phyloP scores from a whole-genome alignment of 92 coral and sea anemone genomes.

The Phenganax subtilis region DNA sequence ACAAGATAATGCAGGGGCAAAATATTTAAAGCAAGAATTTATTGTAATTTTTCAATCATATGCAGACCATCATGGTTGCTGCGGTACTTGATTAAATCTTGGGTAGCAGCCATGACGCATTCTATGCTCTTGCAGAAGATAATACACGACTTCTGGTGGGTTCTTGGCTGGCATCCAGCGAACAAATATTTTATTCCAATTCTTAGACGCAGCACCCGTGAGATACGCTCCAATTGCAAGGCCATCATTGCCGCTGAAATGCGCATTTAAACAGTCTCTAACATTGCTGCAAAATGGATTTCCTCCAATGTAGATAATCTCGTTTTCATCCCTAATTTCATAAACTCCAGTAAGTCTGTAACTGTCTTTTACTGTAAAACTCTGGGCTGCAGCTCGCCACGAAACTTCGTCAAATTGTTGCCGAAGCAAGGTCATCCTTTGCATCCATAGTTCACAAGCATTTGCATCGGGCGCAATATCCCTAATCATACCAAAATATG shows the following conservation, averaged over 20 bases:
- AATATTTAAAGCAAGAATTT: not conserved
- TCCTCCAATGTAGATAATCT: constrained; percentile 91
- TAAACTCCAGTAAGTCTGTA: constrained; percentile 89
- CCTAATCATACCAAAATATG: not conserved
- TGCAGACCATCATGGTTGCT: not conserved
- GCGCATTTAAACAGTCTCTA: constrained; percentile 96
- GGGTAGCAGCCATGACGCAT: constrained; percentile 72
- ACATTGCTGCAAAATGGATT: constrained; percentile 96
- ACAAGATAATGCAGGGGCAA: not conserved
- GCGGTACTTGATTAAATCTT: constrained; percentile 56
- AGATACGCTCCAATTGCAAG: constrained; percentile 88
- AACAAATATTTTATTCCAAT: constrained; percentile 70
- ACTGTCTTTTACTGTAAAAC: constrained; percentile 87
- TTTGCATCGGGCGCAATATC: constrained; percentile 4
- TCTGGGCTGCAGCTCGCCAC: constrained; percentile 63
- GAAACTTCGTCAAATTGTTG: constrained; percentile 31
- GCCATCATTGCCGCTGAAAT: constrained; percentile 98
- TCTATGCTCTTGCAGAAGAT: constrained; percentile 81
- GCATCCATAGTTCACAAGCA: constrained; percentile 38
- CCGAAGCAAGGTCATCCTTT: constrained; percentile 34
- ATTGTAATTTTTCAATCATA: too few relatives aligned
- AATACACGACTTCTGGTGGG: constrained; percentile 93
- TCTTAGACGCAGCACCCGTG: constrained; percentile 67
- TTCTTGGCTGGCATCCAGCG: constrained; percentile 89
- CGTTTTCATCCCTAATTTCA: constrained; percentile 64